These are phyloP conservation scores for Calephelis perditalis DNA, from an alignment of 2,888 invertebrate species.

Conservation along the genomic window DNA sequence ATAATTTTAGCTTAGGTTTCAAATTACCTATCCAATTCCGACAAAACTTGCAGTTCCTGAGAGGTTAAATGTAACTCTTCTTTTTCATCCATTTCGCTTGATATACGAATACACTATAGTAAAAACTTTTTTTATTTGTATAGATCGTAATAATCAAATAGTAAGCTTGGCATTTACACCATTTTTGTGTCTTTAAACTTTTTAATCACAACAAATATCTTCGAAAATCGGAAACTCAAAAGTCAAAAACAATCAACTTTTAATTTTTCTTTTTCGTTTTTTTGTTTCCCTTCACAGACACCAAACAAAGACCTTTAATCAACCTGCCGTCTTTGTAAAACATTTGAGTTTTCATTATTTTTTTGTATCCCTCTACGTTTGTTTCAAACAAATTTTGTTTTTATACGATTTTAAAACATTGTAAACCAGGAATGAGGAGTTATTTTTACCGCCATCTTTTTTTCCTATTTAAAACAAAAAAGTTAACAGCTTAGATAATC, in stretches of 20 bases:
- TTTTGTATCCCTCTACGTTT: too few relatives aligned
- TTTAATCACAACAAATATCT: slow-evolving; percentile 2
- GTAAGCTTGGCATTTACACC: neutral
- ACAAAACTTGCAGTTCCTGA: slow-evolving; percentile 90
- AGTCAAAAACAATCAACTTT: slow-evolving; percentile 5
- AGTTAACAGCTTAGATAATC: too few relatives aligned
- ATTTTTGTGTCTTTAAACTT: neutral
- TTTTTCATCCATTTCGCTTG: slow-evolving; percentile 70
- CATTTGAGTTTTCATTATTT: too few relatives aligned
- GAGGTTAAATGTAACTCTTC: slow-evolving; percentile 86
- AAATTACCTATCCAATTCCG: slow-evolving; percentile 90
- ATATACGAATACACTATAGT: slow-evolving; percentile 13
- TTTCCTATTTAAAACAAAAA: too few relatives aligned
- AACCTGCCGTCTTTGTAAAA: too few relatives aligned
- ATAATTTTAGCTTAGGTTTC: slow-evolving; percentile 19
- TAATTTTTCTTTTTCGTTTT: too few relatives aligned
- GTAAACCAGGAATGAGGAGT: too few relatives aligned
- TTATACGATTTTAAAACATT: too few relatives aligned
- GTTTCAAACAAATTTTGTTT: too few relatives aligned
- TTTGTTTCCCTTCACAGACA: too few relatives aligned
- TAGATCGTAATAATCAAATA: slow-evolving; percentile 11
- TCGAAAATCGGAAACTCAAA: neutral
- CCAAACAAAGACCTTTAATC: too few relatives aligned
- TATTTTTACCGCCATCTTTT: too few relatives aligned
- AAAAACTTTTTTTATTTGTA: neutral